Evolutionary conservation across 2,113 vertebrate species (phyloP), one percentile per base, ranked within the genome.

Genomic region (Sclerurus mexicanus): DNA sequence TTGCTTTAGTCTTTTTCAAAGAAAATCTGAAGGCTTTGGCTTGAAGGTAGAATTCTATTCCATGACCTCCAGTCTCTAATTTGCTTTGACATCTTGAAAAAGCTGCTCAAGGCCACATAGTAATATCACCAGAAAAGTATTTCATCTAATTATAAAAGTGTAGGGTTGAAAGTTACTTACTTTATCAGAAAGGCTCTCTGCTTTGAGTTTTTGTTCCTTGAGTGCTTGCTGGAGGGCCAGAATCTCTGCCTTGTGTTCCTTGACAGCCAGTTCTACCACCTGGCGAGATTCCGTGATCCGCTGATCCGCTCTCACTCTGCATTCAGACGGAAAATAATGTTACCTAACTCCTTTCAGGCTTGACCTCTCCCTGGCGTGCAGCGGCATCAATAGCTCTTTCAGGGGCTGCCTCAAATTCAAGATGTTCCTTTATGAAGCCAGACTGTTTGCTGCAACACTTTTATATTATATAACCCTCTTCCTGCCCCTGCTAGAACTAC

Each of bases 191-290:
- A 99, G 99, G 95, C 99, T 99, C 97, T 99, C 99, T 0, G 99
- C 99, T 97, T 99, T 99, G 60, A 99, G 98, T 90, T 99, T 99
- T 98, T 99, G 99, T 86, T 99, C 99, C 89, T 99, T 99, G 58
- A 99, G 98, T n/a, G 99, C 99, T 97, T 99, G 99, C 96, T 99
- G 99, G 92, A 99, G 98, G 49, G 98, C 98, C 40, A 99, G 96
- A 95, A 99, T 99, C 98, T 99, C 99, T 12, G 99, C 98, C 96
- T 99, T 99, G 98, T 99, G 99, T 79, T 99, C 99, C 96, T 99
- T 99, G 53, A 99, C 99, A 1, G 99, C 99, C 90, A 99, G 98
- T 80, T 99, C 99, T 67, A 99, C 98, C 40, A 99, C 98, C 97
- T 99, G 99, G 59, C 99, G 99, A 33, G 99, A 99, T 96, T 99